These are phyloP conservation scores for Chaetops frenatus DNA, from an alignment of 2,113 vertebrate species.

Conservation along the genomic window DNA sequence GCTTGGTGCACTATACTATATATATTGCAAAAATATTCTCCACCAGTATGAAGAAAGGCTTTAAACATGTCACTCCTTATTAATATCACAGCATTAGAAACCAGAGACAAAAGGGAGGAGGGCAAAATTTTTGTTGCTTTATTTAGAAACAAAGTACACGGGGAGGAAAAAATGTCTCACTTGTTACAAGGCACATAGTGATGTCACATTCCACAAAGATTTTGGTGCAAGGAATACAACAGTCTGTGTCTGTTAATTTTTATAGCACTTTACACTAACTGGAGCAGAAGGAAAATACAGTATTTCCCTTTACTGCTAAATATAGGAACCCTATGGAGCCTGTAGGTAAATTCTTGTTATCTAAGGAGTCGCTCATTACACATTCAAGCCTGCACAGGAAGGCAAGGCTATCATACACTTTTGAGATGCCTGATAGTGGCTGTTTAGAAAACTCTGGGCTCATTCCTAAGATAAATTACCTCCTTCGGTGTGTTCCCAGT, in stretches of 20 bases:
- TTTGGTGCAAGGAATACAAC: neutral
- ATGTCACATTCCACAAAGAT: conserved; percentile 32
- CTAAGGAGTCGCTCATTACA: neutral
- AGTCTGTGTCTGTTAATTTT: conserved; percentile 36
- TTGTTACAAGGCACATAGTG: neutral
- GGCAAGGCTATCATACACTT: neutral
- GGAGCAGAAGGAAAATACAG: conserved; percentile 57
- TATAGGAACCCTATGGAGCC: neutral
- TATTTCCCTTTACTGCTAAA: conserved; percentile 8
- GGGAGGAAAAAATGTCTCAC: conserved; percentile 21
- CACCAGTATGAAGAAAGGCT: conserved; percentile 61
- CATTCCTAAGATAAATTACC: neutral
- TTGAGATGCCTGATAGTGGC: neutral
- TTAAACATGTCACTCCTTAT: conserved; percentile 69
- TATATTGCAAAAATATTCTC: conserved; percentile 45
- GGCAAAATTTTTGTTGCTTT: conserved; percentile 65
- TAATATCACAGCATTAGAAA: conserved; percentile 66
- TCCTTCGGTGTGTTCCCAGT: neutral
- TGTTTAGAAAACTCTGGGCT: neutral
- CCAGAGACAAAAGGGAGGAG: conserved; percentile 48
- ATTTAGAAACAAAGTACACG: conserved; percentile 63
- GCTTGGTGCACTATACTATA: neutral
- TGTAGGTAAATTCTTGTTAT: conserved; percentile 34
- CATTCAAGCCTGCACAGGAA: neutral
- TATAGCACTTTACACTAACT: conserved; percentile 40